phyloP scores from a whole-genome alignment of 2,113 vertebrate genomes.

The Ptilonorhynchus violaceus region DNA sequence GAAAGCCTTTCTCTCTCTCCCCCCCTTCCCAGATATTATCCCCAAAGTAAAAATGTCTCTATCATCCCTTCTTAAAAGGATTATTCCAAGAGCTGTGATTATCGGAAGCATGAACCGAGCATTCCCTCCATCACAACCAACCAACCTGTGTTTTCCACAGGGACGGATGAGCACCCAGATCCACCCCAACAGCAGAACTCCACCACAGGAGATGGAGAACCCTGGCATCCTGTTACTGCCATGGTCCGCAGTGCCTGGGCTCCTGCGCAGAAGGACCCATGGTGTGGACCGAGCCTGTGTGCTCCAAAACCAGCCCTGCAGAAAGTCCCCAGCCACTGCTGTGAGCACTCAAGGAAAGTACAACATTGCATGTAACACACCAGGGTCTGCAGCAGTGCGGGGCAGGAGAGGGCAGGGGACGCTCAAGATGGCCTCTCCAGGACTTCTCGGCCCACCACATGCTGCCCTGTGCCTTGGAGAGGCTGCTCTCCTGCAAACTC shows the following conservation, averaged over 20 bases:
- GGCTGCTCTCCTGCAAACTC: not conserved
- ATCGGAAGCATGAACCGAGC: fast-evolving
- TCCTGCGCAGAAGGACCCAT: not conserved
- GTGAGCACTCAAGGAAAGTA: not conserved
- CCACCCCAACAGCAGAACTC: not conserved
- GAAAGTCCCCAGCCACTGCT: not conserved
- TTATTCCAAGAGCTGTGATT: not conserved
- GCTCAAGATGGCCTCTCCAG: fast-evolving
- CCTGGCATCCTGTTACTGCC: not conserved
- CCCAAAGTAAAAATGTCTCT: not conserved
- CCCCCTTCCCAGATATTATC: not conserved
- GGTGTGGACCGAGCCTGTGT: fast-evolving
- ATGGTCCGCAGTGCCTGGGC: not conserved
- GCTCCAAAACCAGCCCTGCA: not conserved
- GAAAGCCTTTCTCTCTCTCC: not conserved
- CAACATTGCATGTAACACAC: fast-evolving
- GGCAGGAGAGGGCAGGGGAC: not conserved
- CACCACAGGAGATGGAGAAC: not conserved
- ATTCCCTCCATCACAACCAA: not conserved
- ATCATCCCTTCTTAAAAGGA: not conserved
- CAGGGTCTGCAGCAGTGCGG: not conserved
- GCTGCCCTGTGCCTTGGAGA: not conserved
- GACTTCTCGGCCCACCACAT: fast-evolving
- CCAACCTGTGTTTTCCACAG: not conserved
- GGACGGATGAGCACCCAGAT: not conserved